Percentiles rank a stretch among this genome's conserved stretches.
Evolutionary conservation across 2,888 invertebrate species (phyloP).

Genomic region (Cosmia pyralina): DNA sequence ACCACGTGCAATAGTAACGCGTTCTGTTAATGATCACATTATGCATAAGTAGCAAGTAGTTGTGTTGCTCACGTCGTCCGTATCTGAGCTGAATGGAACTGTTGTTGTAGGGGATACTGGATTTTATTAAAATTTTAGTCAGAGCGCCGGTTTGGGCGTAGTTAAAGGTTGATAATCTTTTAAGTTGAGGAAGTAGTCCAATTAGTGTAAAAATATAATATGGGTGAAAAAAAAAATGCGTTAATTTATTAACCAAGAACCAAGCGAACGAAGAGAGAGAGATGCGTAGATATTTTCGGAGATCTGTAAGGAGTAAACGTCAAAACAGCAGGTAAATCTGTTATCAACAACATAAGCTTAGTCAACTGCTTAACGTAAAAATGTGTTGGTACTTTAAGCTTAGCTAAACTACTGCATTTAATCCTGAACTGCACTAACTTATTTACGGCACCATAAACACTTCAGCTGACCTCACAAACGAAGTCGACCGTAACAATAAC

Average conservation of each 20-base stretch:
- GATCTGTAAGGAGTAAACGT: not conserved
- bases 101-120: conserved; percentile 11
- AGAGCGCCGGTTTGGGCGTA: not conserved
- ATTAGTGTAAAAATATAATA: not conserved
- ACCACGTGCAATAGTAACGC: conserved; percentile 54
- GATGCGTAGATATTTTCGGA: not conserved
- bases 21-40: conserved; percentile 46
- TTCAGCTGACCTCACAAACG: conserved; percentile 34
- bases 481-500: conserved; percentile 31
- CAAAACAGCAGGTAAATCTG: not conserved
- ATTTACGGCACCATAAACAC: conserved; percentile 33
- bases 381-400: not conserved
- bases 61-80: conserved; percentile 38
- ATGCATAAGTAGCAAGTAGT: conserved; percentile 44
- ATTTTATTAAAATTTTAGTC: conserved; percentile 29
- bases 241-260: no score
- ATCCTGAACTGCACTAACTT: conserved; percentile 4
- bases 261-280: no score
- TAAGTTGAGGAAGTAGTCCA: not conserved
- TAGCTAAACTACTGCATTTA: not conserved
- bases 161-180: not conserved
- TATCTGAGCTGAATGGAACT: conserved; percentile 26
- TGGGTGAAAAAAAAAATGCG: not conserved
- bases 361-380: not conserved
- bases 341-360: not conserved